These are phyloP conservation scores for Drosophila siamana DNA, from an alignment of 2,888 invertebrate species.

Conservation along the genomic window DNA sequence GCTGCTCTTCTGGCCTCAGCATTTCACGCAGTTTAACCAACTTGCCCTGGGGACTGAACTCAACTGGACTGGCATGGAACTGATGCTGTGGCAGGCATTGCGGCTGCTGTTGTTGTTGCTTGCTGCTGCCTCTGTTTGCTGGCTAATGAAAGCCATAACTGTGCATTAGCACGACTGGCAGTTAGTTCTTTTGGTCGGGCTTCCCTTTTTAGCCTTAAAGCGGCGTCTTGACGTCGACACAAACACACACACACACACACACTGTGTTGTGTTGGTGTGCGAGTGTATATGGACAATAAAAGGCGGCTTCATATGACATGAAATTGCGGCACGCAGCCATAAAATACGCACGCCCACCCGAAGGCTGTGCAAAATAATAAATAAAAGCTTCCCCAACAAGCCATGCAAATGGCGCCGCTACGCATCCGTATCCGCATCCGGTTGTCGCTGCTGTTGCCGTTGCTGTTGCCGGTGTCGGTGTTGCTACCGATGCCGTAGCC, in stretches of 20 bases:
- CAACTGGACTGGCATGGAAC: constrained; percentile 6
- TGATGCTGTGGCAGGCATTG: background rate
- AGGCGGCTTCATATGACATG: constrained; percentile 63
- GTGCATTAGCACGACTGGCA: constrained; percentile 52
- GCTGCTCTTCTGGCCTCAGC: constrained; percentile 19
- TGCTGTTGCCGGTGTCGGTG: constrained; percentile 7
- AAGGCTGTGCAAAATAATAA: constrained; percentile 60
- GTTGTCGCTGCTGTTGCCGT: constrained; percentile 13
- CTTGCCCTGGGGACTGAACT: constrained; percentile 26
- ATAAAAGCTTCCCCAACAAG: constrained; percentile 56
- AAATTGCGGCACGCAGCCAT: constrained; percentile 67
- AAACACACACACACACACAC: no score
- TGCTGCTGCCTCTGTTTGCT: constrained; percentile 9
- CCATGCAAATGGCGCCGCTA: constrained; percentile 63
- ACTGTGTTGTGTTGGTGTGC: background rate
- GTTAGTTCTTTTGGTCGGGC: constrained; percentile 37
- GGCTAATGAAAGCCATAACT: constrained; percentile 62
- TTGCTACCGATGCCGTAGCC: constrained; percentile 1
- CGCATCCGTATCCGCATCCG: constrained; percentile 65
- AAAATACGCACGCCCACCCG: constrained; percentile 47
- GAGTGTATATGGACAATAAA: constrained; percentile 54
- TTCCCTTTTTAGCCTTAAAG: constrained; percentile 10
- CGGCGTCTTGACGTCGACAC: background rate
- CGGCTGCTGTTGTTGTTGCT: constrained; percentile 9
- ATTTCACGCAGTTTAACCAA: constrained; percentile 65